Percentiles rank a stretch among this genome's conserved stretches.
Conservation (phyloP, 53 echinoderm and acorn worm species). For the Actinopyga echinites region DNA sequence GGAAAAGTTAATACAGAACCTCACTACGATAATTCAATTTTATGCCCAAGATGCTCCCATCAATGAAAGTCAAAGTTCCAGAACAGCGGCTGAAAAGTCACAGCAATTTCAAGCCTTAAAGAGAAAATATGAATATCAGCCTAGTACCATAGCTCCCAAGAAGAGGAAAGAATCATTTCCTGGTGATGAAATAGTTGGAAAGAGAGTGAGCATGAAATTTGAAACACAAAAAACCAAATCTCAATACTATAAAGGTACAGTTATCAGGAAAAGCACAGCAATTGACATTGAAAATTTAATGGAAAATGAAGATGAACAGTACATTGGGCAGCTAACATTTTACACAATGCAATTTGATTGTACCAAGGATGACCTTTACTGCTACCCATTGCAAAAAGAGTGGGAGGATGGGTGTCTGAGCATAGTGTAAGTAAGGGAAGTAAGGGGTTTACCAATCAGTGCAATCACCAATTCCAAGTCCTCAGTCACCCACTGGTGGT, state of each 20-base stretch:
- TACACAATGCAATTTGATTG: neutral
- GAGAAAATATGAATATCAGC: slow-evolving; percentile 17
- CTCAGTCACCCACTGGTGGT: neutral
- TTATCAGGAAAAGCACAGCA: neutral
- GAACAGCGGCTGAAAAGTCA: slow-evolving; percentile 5
- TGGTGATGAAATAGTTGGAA: neutral
- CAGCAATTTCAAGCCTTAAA: neutral
- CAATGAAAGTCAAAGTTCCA: neutral
- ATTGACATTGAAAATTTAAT: neutral
- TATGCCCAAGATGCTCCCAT: neutral
- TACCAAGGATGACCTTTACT: neutral
- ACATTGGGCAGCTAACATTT: neutral
- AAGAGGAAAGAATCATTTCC: neutral
- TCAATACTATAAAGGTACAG: neutral
- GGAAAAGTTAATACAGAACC: slow-evolving; percentile 19
- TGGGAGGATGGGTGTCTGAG: slow-evolving; percentile 5
- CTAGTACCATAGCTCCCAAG: neutral
- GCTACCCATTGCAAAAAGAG: neutral
- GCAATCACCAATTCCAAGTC: neutral
- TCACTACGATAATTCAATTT: slow-evolving; percentile 9
- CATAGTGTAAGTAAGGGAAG: neutral
- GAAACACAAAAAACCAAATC: neutral
- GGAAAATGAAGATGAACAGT: neutral
- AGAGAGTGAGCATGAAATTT: neutral
- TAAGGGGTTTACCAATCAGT: too few relatives aligned